Evolutionary conservation across 2,113 vertebrate species (phyloP).

Genomic region (Sinocyclocheilus rhinocerous): DNA sequence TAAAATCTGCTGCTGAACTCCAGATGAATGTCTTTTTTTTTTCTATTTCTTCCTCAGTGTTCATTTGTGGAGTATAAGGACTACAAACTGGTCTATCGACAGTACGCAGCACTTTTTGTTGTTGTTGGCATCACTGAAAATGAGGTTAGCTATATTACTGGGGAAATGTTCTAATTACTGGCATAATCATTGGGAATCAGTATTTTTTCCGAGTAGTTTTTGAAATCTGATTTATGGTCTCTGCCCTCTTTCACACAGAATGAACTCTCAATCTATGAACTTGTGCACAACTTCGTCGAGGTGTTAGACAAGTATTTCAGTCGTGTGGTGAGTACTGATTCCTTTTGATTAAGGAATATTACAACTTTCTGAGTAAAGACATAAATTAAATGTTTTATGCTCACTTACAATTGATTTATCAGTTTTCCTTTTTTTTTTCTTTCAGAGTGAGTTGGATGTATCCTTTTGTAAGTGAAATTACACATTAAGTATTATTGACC

Average conservation of each 20-base stretch:
- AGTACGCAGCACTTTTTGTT: conserved; percentile 92
- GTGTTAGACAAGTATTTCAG: conserved; percentile 98
- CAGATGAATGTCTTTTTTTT: background rate
- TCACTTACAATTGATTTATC: background rate
- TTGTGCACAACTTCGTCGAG: conserved; percentile 97
- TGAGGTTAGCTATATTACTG: conserved; percentile 82
- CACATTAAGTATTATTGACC: background rate
- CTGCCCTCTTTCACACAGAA: conserved; percentile 78
- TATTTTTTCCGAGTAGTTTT: background rate
- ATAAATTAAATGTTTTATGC: too few relatives aligned
- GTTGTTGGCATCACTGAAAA: conserved; percentile 88
- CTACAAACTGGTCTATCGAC: conserved; percentile 90
- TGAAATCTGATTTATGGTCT: background rate
- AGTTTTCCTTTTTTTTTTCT: conserved; percentile 55
- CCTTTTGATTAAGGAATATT: background rate
- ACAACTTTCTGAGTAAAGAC: background rate
- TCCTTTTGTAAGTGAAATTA: conserved; percentile 77
- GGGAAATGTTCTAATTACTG: background rate
- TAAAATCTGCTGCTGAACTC: background rate
- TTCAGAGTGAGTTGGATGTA: conserved; percentile 97
- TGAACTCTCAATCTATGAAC: conserved; percentile 92
- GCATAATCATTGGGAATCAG: too few relatives aligned
- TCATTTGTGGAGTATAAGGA: conserved; percentile 97
- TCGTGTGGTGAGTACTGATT: conserved; percentile 86
- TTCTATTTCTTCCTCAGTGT: conserved; percentile 77